Evolutionary conservation across 1,140 invertebrate species (phyloP), one percentile per base, ranked within the genome.

Genomic region (Drosophila guanche): DNA sequence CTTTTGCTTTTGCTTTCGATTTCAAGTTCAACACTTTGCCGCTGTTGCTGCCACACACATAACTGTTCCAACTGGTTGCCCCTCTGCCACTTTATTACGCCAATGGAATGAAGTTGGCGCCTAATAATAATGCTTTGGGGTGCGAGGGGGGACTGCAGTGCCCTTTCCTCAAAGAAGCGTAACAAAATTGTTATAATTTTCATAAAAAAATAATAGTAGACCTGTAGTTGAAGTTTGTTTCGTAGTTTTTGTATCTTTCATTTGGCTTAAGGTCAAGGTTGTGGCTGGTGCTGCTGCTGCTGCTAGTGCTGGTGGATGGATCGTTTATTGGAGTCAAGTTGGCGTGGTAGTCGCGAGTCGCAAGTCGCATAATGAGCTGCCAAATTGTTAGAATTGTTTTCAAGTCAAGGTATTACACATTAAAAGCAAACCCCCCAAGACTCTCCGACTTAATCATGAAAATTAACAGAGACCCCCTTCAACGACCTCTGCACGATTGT

Each of bases 181-280:
- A 88, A 83, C 83, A 79, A 79, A 88, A 88, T 83, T 88, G 84
- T 88, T 88, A 88, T 83, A 79, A 88, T 88, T 88, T 83, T 60
- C 76, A 63, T 79, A 79, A 41, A 55, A 60, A 53, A 52, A 54
- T 62, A 50, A 62, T 54, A 71, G 53, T 43, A 59, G 48, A 65
- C 40, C 50, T 25, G 23, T 45, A 42, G 33, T 37, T 41, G 55
- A 51, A 23, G 6, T 45, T 61, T 25, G 45, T 45, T 56, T 33
- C 67, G 62, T 41, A 62, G 65, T 68, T 68, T 52, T 37, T 37
- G 33, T 79, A 62, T 70, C 43, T 76, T 77, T 78, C 60, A 58
- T 79, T 85, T 53, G 80, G 59, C 78, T 86, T 86, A 83, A 88
- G 83, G 83, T 86, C 83, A 86, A 86, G 83, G 83, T 72, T 83